phyloP scores from a whole-genome alignment of 1,140 invertebrate species.

The Drosophila biarmipes region DNA sequence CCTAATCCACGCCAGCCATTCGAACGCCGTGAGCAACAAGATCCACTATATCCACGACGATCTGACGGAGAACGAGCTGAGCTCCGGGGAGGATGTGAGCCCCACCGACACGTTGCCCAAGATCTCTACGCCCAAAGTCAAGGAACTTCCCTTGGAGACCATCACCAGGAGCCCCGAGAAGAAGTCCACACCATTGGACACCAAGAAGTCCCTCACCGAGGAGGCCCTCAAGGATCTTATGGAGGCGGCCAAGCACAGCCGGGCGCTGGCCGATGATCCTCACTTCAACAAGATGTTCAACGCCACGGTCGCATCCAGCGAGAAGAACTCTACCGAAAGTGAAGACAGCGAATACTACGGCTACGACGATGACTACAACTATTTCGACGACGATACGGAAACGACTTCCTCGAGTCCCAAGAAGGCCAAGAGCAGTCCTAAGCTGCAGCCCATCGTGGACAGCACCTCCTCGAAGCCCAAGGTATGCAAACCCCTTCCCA shows the following conservation, averaged over 20 bases:
- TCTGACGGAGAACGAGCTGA: constrained; percentile 54
- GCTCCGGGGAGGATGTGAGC: constrained; percentile 49
- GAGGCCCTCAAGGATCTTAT: constrained; percentile 67
- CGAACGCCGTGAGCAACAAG: constrained; percentile 27
- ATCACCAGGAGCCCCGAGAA: constrained; percentile 39
- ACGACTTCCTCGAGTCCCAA: constrained; percentile 48
- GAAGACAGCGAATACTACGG: constrained; percentile 56
- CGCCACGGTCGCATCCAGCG: constrained; percentile 13
- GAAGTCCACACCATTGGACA: constrained; percentile 10
- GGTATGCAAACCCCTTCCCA: constrained; percentile 19
- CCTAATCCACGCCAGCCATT: constrained; percentile 54
- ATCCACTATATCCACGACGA: constrained; percentile 46
- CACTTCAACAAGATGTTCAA: constrained; percentile 80
- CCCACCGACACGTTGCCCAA: constrained; percentile 33
- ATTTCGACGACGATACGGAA: constrained; percentile 54
- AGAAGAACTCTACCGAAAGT: constrained; percentile 51
- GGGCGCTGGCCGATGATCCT: constrained; percentile 72
- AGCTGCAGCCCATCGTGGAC: constrained; percentile 68
- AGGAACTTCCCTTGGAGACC: constrained; percentile 24
- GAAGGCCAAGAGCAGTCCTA: constrained; percentile 54
- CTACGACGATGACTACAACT: constrained; percentile 46
- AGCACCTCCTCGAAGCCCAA: constrained; percentile 42
- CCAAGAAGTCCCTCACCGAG: constrained; percentile 52
- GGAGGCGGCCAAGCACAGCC: constrained; percentile 78
- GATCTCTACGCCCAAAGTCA: constrained; percentile 73